phyloP scores from a whole-genome alignment of 2,113 vertebrate species.

The Ceyx cyanopectus region DNA sequence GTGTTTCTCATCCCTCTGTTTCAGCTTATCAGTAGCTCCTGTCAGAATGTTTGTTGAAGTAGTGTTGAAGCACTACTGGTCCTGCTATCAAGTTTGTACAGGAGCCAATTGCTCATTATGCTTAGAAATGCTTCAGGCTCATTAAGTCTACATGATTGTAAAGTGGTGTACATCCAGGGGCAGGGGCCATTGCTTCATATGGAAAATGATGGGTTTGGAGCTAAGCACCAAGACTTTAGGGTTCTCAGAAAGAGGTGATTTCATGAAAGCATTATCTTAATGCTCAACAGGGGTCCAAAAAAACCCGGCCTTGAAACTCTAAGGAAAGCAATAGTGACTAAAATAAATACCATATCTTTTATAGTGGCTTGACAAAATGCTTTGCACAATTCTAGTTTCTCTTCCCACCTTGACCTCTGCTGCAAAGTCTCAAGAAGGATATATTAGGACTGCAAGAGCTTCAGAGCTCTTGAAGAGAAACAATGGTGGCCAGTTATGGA shows the following conservation, averaged over 20 bases:
- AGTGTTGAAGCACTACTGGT: neutral
- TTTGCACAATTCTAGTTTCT: neutral
- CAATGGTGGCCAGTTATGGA: accelerated
- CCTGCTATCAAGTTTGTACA: neutral
- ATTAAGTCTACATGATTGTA: neutral
- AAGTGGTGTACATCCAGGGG: neutral
- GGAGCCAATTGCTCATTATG: neutral
- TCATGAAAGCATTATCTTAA: neutral
- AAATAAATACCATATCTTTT: neutral
- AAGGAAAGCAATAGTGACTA: neutral
- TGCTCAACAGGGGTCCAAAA: neutral
- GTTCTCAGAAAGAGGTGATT: neutral
- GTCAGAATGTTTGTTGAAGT: neutral
- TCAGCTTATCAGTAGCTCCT: neutral
- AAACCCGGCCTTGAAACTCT: neutral
- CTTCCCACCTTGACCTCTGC: neutral
- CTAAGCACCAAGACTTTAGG: neutral
- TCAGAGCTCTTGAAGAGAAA: neutral
- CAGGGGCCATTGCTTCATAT: neutral
- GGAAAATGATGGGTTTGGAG: neutral
- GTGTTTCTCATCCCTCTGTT: neutral
- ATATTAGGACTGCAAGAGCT: neutral
- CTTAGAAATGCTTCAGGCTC: neutral
- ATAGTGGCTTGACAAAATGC: neutral
- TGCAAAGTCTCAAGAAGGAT: neutral